Evolutionary conservation across 2,113 vertebrate genomes (phyloP).

Genomic region (Australoheros scitulus): DNA sequence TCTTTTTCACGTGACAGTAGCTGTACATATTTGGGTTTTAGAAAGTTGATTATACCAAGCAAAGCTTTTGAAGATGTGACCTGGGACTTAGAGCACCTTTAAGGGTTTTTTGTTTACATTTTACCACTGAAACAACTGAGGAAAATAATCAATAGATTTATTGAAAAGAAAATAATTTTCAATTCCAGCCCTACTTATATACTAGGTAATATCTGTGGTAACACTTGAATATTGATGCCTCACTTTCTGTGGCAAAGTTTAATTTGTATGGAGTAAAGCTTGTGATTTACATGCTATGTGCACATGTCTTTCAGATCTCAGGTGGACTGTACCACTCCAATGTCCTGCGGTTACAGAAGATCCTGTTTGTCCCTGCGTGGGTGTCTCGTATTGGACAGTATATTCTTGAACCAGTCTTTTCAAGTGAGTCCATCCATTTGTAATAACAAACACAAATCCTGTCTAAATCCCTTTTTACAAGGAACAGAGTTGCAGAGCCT

Average conservation of each 20-base stretch:
- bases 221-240: background rate
- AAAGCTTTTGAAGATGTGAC: background rate
- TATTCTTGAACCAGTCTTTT: conserved; percentile 88
- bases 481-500: background rate
- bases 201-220: background rate
- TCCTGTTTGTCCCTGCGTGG: conserved; percentile 86
- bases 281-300: background rate
- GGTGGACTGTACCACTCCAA: conserved; percentile 87
- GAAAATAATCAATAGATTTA: background rate
- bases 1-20: background rate
- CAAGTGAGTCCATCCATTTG: conserved; percentile 64
- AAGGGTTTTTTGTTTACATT: background rate
- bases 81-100: background rate
- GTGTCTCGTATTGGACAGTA: conserved; percentile 83
- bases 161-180: background rate
- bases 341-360: conserved; percentile 81
- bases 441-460: conserved; percentile 3
- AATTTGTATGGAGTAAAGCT: background rate
- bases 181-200: background rate
- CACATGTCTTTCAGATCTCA: conserved; percentile 80
- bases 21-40: background rate
- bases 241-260: background rate
- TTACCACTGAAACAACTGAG: background rate
- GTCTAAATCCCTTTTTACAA: background rate
- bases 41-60: background rate